Evolutionary conservation across 2,888 invertebrate genomes (phyloP), one percentile per base, ranked within the genome.

Genomic region (Cephus pulcher): DNA sequence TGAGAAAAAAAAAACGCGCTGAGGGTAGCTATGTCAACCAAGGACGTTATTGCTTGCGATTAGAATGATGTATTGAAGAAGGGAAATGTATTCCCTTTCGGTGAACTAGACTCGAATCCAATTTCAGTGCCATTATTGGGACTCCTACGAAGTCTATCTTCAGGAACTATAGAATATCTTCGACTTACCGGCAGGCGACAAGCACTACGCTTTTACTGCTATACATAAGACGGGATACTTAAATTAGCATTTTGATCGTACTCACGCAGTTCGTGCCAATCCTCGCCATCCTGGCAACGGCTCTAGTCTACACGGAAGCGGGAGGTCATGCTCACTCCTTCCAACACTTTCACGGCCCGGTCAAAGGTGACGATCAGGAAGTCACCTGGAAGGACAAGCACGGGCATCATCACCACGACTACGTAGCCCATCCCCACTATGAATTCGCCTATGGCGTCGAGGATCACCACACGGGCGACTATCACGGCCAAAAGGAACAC

Each of bases 401-500:
- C 84, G 92, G 91, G 12, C 86, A 89, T 76, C 87, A 89, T 71
- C 90, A 90, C 79, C 89, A 90, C 80, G 89, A 91, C 82, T 92
- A 89, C 83, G 88, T 89, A n/a, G 88, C 90, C 76, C 86, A 92
- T 83, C 90, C 91, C 37, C 88, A 88, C 81, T 91, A 91, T 82
- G 87, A 89, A 78, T 90, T 88, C 81, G 87, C 90, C 35, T 91
- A 90, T 80, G 90, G 90, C 0, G 89, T 90, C 37, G 86, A 90
- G 76, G 90, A 90, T 82, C 88, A 87, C 80, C 87, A 90, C 75
- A 91, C 92, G 37, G 92, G 92, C 32, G 92, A 92, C 84, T 89
- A 88, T 78, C 92, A 92, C 81, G 90, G 91, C 1, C 92, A 92
- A 80, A 91, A 92, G 82, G 92, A 92, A 81, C 89, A 90, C 78